phyloP scores from a whole-genome alignment of 1,140 invertebrate genomes.

The Formica exsecta region DNA sequence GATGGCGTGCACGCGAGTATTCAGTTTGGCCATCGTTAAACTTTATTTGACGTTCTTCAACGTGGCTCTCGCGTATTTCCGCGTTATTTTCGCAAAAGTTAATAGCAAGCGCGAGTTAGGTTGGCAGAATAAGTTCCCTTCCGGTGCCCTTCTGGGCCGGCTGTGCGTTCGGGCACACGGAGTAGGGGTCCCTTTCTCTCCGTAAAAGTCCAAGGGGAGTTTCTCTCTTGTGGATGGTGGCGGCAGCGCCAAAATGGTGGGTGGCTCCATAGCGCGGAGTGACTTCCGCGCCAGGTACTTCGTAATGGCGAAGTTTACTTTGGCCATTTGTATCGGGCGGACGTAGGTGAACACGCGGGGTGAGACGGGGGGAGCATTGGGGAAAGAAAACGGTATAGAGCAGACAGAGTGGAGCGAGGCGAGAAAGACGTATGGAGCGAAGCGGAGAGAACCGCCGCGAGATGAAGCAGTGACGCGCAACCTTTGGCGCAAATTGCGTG shows the following conservation, averaged over 20 bases:
- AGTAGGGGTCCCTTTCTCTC: conserved; percentile 56
- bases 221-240: conserved; percentile 67
- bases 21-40: conserved; percentile 30
- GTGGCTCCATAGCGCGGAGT: conserved; percentile 69
- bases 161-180: conserved; percentile 34
- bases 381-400: conserved; percentile 59
- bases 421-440: conserved; percentile 43
- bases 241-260: conserved; percentile 75
- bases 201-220: conserved; percentile 68
- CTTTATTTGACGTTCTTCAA: conserved; percentile 22
- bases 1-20: not conserved
- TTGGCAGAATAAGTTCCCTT: conserved; percentile 70
- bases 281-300: conserved; percentile 78
- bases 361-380: conserved; percentile 15
- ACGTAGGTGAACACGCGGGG: conserved; percentile 40
- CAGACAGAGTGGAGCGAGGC: conserved; percentile 41
- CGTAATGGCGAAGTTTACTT: conserved; percentile 86
- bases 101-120: conserved; percentile 73
- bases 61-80: not conserved
- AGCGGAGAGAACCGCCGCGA: conserved; percentile 20
- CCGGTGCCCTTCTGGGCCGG: conserved; percentile 70
- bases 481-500: not conserved
- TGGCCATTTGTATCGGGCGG: conserved; percentile 83
- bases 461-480: conserved; percentile 57
- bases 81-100: conserved; percentile 54